Percentiles rank a stretch among this genome's conserved stretches.
Conservation (phyloP, 2,888 invertebrate genomes). For the Stenoptilia bipunctidactyla region DNA sequence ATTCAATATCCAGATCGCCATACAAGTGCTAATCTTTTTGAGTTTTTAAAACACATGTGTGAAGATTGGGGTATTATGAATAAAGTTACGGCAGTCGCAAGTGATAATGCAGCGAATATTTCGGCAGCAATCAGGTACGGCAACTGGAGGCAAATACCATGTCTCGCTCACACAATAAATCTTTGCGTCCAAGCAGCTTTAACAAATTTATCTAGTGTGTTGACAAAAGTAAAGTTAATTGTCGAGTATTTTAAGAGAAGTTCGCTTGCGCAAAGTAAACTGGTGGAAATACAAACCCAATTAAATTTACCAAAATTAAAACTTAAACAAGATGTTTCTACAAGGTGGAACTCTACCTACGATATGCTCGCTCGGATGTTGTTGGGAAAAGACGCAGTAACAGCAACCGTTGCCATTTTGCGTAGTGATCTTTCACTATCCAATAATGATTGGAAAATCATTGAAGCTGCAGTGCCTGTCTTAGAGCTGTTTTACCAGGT, state of each 20-base stretch:
- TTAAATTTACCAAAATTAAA: constrained; percentile 2
- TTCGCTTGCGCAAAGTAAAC: constrained; percentile 4
- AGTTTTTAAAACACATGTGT: background rate
- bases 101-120: no score
- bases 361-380: constrained; percentile 8
- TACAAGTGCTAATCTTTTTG: background rate
- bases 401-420: constrained; percentile 7
- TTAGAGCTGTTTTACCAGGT: constrained; percentile 8
- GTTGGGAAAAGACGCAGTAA: constrained; percentile 9
- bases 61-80: no score
- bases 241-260: constrained; percentile 7
- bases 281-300: constrained; percentile 6
- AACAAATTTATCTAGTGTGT: background rate
- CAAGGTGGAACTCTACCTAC: constrained; percentile 10
- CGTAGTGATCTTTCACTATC: constrained; percentile 7
- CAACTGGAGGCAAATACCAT: background rate
- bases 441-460: constrained; percentile 6
- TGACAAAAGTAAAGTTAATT: constrained; percentile 5
- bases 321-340: constrained; percentile 5
- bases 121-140: no score
- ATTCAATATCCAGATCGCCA: constrained; percentile 2
- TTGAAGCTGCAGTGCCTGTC: constrained; percentile 8
- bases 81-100: no score
- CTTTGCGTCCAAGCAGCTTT: background rate
- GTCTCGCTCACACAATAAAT: constrained; percentile 2